Base-by-base conservation (phyloP, 1,140 invertebrate species). In the Aphaenogaster floridana region DNA sequence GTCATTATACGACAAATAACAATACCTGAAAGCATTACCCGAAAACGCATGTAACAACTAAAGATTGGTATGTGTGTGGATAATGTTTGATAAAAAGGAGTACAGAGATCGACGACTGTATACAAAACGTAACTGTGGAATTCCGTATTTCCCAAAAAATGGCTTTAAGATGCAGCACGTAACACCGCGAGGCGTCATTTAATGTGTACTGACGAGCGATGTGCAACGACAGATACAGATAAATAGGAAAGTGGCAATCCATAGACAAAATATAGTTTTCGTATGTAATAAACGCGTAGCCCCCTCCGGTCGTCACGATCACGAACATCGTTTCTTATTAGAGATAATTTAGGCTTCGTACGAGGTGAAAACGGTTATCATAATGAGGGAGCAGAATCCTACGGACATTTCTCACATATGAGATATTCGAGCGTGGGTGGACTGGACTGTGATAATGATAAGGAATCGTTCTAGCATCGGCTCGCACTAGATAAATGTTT, bases 291-390 rank as follows among this genome's bases (percentile, higher is more conserved):
- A 78, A 74, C 45, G 15, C 63, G 50, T 45, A 13, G 48, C 5
- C 9, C 54, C 81, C 72, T 68, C 50, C n/a, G 81, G 64, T 76
- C 17, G 36, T 88, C 81, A 85, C 80, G 80, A 84, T 59, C 36
- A 7, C 13, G 74, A 57, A 11, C 63, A n/a, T 66, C 54, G 66
- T 59, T 81, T 45, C 78, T 87, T 45, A 42, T 83, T 87, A 83
- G 50, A 69, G 54, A 48, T 48, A 69, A 39, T 54, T 52, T 50
- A 76, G n/a, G 36, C 15, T 61, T 39, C 28, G 52, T 78, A 86
- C 21, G 34, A 69, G 6, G 48, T 81, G 57, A 74, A 86, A 92
- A 83, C 72, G n/a, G 86, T 92, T 92, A 91, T 86, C 87, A 66
- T 92, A 91, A 90, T 92, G 63, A 90, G 52, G 63, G 80, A 86